These are phyloP conservation scores for Temnothorax curvispinosus DNA, from an alignment of 1,140 invertebrate genomes.

Conservation along the genomic window DNA sequence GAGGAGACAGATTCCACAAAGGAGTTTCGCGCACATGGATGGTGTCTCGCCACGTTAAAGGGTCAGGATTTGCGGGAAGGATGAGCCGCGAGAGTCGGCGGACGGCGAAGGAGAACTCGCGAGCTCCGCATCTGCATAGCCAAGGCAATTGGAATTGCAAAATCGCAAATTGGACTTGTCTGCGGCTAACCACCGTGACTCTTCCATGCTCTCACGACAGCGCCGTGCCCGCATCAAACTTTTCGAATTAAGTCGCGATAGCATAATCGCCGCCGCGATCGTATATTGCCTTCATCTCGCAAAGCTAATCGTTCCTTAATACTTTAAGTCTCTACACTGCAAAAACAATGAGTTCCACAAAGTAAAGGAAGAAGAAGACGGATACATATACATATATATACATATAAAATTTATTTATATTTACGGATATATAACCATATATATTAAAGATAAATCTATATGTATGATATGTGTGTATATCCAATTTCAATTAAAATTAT, in stretches of 20 bases:
- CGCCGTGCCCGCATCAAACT: slow-evolving; percentile 67
- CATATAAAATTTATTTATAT: too few species aligned
- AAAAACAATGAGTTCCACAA: neutral
- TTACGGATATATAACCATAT: too few species aligned
- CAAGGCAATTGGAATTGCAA: slow-evolving; percentile 80
- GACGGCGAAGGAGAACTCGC: slow-evolving; percentile 53
- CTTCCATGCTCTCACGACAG: slow-evolving; percentile 32
- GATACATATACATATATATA: neutral
- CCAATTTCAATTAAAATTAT: neutral
- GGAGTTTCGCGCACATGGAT: slow-evolving; percentile 17
- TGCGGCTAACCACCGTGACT: slow-evolving; percentile 63
- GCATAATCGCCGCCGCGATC: slow-evolving; percentile 45
- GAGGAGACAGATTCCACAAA: slow-evolving; percentile 6
- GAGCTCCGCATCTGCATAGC: slow-evolving; percentile 76
- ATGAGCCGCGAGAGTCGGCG: slow-evolving; percentile 35
- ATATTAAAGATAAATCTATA: too few species aligned
- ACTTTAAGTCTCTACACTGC: neutral
- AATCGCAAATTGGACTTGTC: slow-evolving; percentile 81
- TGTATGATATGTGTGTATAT: neutral
- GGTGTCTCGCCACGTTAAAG: slow-evolving; percentile 49
- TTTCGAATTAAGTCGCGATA: slow-evolving; percentile 74
- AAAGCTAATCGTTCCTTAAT: slow-evolving; percentile 21
- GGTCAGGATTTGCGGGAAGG: slow-evolving; percentile 44
- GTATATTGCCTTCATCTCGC: neutral
- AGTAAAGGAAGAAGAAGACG: slow-evolving; percentile 31